Evolutionary conservation across 2,113 vertebrate species (phyloP), one percentile per base, ranked within the genome.

Genomic region (Hippocampus guttulatus): DNA sequence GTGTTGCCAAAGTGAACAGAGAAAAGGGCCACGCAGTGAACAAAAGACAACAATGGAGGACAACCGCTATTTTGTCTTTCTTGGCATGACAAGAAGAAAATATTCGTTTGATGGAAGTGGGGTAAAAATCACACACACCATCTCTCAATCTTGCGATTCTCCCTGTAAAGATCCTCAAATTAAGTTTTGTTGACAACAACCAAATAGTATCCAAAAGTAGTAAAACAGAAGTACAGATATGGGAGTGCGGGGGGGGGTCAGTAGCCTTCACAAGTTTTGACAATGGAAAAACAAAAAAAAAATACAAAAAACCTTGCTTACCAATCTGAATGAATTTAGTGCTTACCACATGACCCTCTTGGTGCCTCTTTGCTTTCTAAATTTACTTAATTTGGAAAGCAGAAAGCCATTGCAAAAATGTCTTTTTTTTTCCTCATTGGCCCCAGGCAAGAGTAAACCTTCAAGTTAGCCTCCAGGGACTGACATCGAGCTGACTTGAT

Each of bases 381-480:
- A 64, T 27, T 16, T 51, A 27, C 65, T 30, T 30, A 41, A 38
- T 52, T 67, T 65, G 41, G 9, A 47, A 27, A 14, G 41, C 41
- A 52, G 47, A 12, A 67, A 60, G 64, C 21, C 61, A 73, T 75
- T 12, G 52, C 41, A 74, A 68, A 68, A 27, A 12, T 49, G 30
- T 71, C 61, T 55, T 25, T 25, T 57, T 76, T 75, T 21, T 76
- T 70, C 68, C 30, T 68, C 45, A 9, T 11, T 70, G 21, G 8
- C 57, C 41, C 67, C 54, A 75, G 67, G 79, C 70, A 69, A 71
- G 68, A 75, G 47, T 77, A 52, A 43, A 45, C 2, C 4, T 67
- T 58, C 49, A 81, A 79, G 81, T 80, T 57, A 76, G 84, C 74
- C 66, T 77, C 69, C 62, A 60, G 70, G 55, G 49, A 58, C 76